Conservation (phyloP, 2,888 invertebrate genomes). For the Tricholauxania praeusta region DNA sequence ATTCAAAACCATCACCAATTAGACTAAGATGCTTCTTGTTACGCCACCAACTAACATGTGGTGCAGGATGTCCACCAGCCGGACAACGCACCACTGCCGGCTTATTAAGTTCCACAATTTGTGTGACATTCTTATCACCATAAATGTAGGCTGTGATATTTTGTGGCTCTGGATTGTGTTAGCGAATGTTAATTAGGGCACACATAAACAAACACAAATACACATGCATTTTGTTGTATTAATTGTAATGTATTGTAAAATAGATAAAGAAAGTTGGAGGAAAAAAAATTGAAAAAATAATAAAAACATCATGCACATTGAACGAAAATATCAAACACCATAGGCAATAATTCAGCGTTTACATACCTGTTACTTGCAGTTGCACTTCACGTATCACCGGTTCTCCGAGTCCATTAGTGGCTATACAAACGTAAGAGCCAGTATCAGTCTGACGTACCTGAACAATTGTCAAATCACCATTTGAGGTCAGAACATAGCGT, state of each 20-base stretch:
- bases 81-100: constrained; percentile 82
- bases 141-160: constrained; percentile 73
- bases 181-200: not conserved
- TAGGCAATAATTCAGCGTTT: not conserved
- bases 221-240: constrained; percentile 3
- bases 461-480: constrained; percentile 86
- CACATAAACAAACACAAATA: constrained; percentile 27
- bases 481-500: constrained; percentile 77
- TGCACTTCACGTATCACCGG: constrained; percentile 77
- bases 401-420: constrained; percentile 81
- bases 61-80: constrained; percentile 84
- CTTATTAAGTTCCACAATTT: constrained; percentile 78
- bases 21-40: constrained; percentile 81
- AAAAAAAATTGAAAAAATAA: constrained; percentile 3
- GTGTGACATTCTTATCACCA: constrained; percentile 74
- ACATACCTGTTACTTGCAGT: constrained; percentile 81
- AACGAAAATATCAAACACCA: constrained; percentile 8
- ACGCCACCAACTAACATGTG: constrained; percentile 87
- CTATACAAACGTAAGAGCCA: constrained; percentile 88
- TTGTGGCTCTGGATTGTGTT: constrained; percentile 51
- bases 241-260: constrained; percentile 8
- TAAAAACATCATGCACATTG: constrained; percentile 31
- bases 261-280: constrained; percentile 27
- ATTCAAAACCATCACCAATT: constrained; percentile 70
- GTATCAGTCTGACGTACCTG: constrained; percentile 83